Evolutionary conservation across 2,888 invertebrate species (phyloP), one percentile per base, ranked within the genome.

Genomic region (Lithophane socia): DNA sequence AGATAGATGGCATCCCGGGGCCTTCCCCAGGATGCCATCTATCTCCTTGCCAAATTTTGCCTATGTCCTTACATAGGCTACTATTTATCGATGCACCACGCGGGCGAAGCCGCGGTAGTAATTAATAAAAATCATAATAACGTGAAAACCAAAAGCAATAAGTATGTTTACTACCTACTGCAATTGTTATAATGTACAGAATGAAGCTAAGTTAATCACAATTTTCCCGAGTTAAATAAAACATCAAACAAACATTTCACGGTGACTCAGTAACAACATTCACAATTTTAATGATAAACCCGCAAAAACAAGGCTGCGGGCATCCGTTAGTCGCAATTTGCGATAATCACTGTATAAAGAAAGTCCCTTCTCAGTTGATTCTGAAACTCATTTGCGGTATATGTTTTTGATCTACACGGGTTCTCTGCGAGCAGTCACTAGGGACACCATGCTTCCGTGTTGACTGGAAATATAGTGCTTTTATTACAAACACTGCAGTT

Each of bases 371-470:
- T 84, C 85, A 92, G 92, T 92, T 92, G 92, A 93, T 92, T 94
- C 91, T 88, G 90, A 94, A 93, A 92, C 94, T 94, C 94, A 94
- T 96, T 96, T 95, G 95, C 92, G 95, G 96, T 95, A 88, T 91
- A 91, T 89, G 93, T 94, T 95, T 93, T 94, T 94, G 94, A 94
- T 94, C 92, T 92, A 91, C 92, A 90, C 90, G 74, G 87, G 82
- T 85, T 83, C 82, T 80, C 76, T 76, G 77, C 76, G 72, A 85
- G 66, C 80, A 80, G 82, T 74, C 68, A 68, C 74, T 92, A 88
- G 84, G 85, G 83, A 79, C 66, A 81, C 91, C 90, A 91, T 42
- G 75, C 9, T 82, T 80, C 9, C 7, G 13, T 83, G 44, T 42
- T 13, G 29, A 7, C 47, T 16, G 37, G 42, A 52, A 60, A 49